Base-by-base conservation (phyloP, 2,888 invertebrate species). In the Hoplodrina ambigua region DNA sequence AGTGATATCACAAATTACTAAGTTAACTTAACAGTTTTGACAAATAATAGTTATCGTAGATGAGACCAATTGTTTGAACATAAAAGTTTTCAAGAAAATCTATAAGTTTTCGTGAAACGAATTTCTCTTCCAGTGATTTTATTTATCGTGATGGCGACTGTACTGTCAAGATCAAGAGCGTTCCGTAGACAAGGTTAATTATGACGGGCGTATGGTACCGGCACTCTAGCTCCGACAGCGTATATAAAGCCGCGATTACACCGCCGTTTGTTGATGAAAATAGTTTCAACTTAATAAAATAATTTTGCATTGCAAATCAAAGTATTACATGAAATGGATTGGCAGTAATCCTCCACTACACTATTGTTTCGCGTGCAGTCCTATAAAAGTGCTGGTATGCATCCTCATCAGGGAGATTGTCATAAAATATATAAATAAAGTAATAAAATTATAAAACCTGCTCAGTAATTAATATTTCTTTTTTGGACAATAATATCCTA, bases 121-220 rank as follows among this genome's bases (percentile, higher is more conserved):
- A 60, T n/a, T 33, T 6, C 84, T 60, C 83, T 83, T 88, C 87
- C 52, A 88, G 86, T 72, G 68, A 69, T 66, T 70, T 75, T 78
- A 81, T 69, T 82, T 82, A 75, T 70, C 59, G 78, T 74, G 70
- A 75, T 78, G 69, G 72, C 67, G 62, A 63, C 58, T 64, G 77
- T 80, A 69, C 83, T 87, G 86, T 88, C 90, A 92, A 92, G 92
- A 93, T 93, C 92, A 93, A 87, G 92, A 91, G 86, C 92, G 90
- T 86, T 86, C 80, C 81, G 77, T 66, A 85, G 88, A 88, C 91
- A 91, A 92, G 91, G 91, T 89, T 91, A 89, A 90, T 90, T 86
- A 87, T 87, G 89, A 91, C 86, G 83, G 85, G 81, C 85, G 82
- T 81, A 81, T 82, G 82, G 82, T 87, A 79, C 85, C 88, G 87